A percentile compares a stretch with the other conserved stretches of the same genome.
These are phyloP conservation scores for Tribolium freemani DNA, from an alignment of 2,888 invertebrate genomes.

Conservation along the genomic window DNA sequence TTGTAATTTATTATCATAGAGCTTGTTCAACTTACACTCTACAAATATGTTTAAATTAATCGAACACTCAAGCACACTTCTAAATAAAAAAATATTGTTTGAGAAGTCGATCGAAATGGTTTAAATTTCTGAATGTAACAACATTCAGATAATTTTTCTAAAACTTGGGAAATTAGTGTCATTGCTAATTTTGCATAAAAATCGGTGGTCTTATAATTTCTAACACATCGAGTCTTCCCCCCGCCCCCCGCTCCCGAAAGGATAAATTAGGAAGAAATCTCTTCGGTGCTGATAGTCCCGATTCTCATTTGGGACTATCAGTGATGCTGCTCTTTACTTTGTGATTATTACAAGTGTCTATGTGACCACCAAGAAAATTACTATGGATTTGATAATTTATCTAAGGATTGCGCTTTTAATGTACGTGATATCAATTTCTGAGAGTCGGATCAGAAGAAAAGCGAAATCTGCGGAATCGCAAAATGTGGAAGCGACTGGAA, in stretches of 20 bases:
- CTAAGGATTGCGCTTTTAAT: conserved; percentile 54
- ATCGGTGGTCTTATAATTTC: conserved; percentile 21
- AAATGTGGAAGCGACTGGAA: conserved; percentile 42
- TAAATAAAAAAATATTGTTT: no score
- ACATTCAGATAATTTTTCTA: background rate
- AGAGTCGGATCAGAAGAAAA: conserved; percentile 58
- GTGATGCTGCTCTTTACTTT: conserved; percentile 50
- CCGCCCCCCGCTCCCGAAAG: conserved; percentile 42
- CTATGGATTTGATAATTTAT: conserved; percentile 49
- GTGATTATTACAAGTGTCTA: conserved; percentile 39
- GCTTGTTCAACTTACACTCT: no score
- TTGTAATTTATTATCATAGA: conserved; percentile 35
- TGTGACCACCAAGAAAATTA: conserved; percentile 34
- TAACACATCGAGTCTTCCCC: conserved; percentile 28
- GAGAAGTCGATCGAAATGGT: no score
- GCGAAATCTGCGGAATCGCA: conserved; percentile 35
- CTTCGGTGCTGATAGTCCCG: conserved; percentile 48
- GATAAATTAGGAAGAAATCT: conserved; percentile 49
- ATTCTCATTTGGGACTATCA: conserved; percentile 58
- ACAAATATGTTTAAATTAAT: no score
- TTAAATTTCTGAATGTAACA: no score
- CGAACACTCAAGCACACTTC: no score
- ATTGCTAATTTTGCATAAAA: conserved; percentile 47
- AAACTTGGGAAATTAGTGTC: conserved; percentile 18
- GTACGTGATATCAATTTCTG: conserved; percentile 52